Evolutionary conservation across 2,797 vertebrate genomes (phyloP).

Genomic region (Melopsittacus undulatus): DNA sequence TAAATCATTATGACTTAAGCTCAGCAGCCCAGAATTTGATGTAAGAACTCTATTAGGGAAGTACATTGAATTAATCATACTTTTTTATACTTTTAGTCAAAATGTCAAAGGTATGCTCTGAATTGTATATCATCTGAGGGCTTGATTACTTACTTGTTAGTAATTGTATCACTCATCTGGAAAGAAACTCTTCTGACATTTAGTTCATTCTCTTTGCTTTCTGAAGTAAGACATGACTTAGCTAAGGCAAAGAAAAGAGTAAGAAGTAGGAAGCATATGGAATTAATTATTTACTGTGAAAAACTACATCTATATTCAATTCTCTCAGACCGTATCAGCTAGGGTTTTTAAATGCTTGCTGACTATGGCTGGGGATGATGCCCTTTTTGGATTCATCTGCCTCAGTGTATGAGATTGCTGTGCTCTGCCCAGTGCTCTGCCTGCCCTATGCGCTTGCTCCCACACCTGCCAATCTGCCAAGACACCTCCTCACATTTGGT

Average conservation of each 20-base stretch:
- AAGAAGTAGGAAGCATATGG: not conserved
- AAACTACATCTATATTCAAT: not conserved
- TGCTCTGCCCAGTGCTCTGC: not conserved
- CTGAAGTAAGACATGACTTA: not conserved
- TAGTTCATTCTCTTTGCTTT: conserved; percentile 13
- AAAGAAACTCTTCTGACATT: conserved; percentile 48
- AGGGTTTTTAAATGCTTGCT: not conserved
- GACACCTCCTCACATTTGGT: not conserved
- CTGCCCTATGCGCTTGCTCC: not conserved
- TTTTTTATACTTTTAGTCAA: conserved; percentile 12
- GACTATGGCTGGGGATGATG: not conserved
- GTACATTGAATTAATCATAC: conserved; percentile 26
- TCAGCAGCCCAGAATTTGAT: not conserved
- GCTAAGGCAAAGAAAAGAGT: not conserved
- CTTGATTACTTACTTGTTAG: conserved; percentile 48
- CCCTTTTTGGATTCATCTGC: not conserved
- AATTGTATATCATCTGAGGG: conserved; percentile 28
- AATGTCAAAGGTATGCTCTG: conserved; percentile 35
- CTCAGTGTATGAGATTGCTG: not conserved
- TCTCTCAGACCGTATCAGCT: not conserved
- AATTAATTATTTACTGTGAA: conserved; percentile 17
- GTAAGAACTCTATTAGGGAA: not conserved
- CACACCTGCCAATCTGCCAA: accelerated
- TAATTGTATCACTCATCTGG: conserved; percentile 31
- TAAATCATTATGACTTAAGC: not conserved